phyloP scores from a whole-genome alignment of 2,888 invertebrate species.

The Cheilosia scutellata region DNA sequence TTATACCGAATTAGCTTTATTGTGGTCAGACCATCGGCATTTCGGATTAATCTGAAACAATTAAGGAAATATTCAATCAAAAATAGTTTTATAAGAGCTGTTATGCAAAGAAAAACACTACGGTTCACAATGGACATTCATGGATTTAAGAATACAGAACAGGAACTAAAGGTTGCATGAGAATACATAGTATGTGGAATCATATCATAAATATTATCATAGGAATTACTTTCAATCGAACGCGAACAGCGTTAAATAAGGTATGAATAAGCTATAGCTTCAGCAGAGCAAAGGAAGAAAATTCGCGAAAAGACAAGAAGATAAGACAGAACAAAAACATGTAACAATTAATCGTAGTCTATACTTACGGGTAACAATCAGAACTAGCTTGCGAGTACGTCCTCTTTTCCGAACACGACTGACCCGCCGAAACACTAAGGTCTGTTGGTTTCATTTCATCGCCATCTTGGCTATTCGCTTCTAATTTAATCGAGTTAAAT shows the following conservation, averaged over 20 bases:
- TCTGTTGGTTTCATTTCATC: slow-evolving; percentile 89
- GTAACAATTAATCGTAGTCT: neutral
- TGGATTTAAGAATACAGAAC: neutral
- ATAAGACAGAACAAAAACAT: no score
- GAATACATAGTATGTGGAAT: no score
- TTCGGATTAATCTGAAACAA: slow-evolving; percentile 82
- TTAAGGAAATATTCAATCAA: slow-evolving; percentile 20
- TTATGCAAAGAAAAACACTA: no score
- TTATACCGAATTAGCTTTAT: slow-evolving; percentile 84
- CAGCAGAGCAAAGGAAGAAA: no score
- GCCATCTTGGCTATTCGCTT: slow-evolving; percentile 81
- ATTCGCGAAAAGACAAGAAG: no score
- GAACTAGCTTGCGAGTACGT: slow-evolving; percentile 79
- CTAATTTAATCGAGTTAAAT: slow-evolving; percentile 82
- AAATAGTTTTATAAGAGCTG: neutral
- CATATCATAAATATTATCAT: no score
- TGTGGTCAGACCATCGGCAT: slow-evolving; percentile 84
- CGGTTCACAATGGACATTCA: neutral
- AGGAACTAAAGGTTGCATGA: neutral
- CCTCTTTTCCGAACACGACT: slow-evolving; percentile 77
- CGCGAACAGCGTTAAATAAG: no score
- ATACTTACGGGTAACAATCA: slow-evolving; percentile 84
- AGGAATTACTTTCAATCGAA: no score
- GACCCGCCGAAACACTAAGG: slow-evolving; percentile 85
- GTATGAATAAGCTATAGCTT: no score